These are phyloP conservation scores for Altica lythri DNA, from an alignment of 2,888 invertebrate species.

Conservation along the genomic window DNA sequence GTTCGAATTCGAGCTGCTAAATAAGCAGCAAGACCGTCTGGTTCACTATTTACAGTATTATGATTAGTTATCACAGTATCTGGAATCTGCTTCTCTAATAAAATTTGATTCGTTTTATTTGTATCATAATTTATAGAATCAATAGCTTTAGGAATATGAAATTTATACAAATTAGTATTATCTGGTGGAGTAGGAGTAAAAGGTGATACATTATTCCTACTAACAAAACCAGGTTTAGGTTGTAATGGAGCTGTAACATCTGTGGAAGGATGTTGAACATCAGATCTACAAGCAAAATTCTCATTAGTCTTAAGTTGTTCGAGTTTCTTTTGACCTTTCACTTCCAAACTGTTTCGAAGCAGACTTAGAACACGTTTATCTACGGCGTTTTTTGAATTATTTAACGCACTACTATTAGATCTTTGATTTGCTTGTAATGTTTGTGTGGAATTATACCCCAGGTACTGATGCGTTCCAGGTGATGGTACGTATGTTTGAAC, in stretches of 20 bases:
- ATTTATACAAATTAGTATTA: constrained; percentile 62
- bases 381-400: constrained; percentile 58
- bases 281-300: constrained; percentile 42
- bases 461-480: constrained; percentile 49
- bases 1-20: constrained; percentile 79
- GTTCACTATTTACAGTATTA: constrained; percentile 48
- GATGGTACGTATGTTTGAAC: constrained; percentile 53
- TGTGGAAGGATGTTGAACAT: constrained; percentile 55
- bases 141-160: constrained; percentile 71
- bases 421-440: constrained; percentile 40
- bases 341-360: constrained; percentile 73
- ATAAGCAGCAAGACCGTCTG: constrained; percentile 64
- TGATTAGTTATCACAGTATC: constrained; percentile 46
- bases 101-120: constrained; percentile 25
- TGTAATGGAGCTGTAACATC: constrained; percentile 56
- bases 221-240: constrained; percentile 58
- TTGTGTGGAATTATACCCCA: constrained; percentile 42
- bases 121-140: constrained; percentile 65
- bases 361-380: constrained; percentile 74
- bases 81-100: constrained; percentile 30
- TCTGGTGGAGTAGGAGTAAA: constrained; percentile 62
- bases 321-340: constrained; percentile 58
- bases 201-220: constrained; percentile 62
- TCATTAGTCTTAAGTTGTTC: constrained; percentile 52
- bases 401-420: constrained; percentile 45